Evolutionary conservation across 2,797 vertebrate genomes (phyloP).

Genomic region (Prionace glauca): DNA sequence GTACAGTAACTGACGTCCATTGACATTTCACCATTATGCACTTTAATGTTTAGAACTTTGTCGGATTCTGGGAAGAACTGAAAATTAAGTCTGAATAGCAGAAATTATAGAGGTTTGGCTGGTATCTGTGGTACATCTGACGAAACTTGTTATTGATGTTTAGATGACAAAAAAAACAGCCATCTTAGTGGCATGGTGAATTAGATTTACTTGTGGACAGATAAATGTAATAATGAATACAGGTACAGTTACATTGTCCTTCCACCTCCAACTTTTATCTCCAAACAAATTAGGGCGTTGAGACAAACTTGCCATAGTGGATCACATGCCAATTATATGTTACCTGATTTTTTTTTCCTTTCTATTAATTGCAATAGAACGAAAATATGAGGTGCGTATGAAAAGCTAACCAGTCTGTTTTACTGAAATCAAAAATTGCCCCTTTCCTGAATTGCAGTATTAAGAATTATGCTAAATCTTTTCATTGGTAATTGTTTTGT

Average conservation of each 20-base stretch:
- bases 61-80: background rate
- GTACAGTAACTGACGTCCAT: background rate
- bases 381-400: background rate
- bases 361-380: background rate
- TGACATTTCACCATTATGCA: background rate
- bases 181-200: background rate
- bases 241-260: background rate
- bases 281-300: background rate
- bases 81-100: background rate
- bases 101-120: background rate
- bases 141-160: background rate
- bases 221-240: background rate
- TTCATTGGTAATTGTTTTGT: background rate
- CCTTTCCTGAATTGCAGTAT: background rate
- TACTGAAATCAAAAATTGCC: background rate
- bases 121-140: background rate
- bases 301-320: background rate
- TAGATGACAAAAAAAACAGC: background rate
- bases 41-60: constrained; percentile 26
- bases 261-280: background rate
- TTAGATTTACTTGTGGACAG: background rate
- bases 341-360: background rate
- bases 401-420: background rate
- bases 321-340: background rate
- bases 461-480: background rate